These are phyloP conservation scores for Alouatta palliata DNA, from an alignment of 2,113 vertebrate species.

Conservation along the genomic window DNA sequence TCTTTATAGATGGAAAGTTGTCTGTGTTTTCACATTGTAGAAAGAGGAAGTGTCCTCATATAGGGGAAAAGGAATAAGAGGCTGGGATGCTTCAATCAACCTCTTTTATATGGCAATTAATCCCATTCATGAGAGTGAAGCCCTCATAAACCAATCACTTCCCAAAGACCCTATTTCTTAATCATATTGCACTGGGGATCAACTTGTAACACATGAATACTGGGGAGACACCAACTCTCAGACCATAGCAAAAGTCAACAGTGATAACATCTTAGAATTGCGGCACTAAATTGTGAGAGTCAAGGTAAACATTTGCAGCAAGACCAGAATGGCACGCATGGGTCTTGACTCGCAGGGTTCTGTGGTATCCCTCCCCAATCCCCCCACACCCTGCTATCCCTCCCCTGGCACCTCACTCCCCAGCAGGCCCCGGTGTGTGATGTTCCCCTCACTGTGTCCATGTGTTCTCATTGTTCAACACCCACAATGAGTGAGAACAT, in stretches of 20 bases:
- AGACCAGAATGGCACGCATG: background rate
- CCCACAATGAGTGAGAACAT: too few species aligned
- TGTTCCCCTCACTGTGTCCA: too few species aligned
- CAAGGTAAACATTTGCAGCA: background rate
- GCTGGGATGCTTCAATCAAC: background rate
- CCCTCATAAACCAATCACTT: background rate
- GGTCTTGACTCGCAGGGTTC: background rate
- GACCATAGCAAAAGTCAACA: background rate
- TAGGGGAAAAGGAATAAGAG: background rate
- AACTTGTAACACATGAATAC: background rate
- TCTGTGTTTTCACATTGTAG: background rate
- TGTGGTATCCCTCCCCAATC: background rate
- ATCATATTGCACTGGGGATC: background rate
- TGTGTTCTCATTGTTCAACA: too few species aligned
- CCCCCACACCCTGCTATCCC: too few species aligned
- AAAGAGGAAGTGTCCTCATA: background rate
- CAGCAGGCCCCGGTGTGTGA: too few species aligned
- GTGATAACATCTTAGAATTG: background rate
- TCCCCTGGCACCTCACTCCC: too few species aligned
- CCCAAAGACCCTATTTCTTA: background rate
- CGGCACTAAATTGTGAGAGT: background rate
- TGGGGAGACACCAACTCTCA: background rate
- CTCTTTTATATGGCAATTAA: background rate
- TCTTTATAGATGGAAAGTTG: background rate
- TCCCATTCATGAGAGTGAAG: background rate